These are phyloP conservation scores for Vidua chalybeata DNA, from an alignment of 2,113 vertebrate species.

Conservation along the genomic window DNA sequence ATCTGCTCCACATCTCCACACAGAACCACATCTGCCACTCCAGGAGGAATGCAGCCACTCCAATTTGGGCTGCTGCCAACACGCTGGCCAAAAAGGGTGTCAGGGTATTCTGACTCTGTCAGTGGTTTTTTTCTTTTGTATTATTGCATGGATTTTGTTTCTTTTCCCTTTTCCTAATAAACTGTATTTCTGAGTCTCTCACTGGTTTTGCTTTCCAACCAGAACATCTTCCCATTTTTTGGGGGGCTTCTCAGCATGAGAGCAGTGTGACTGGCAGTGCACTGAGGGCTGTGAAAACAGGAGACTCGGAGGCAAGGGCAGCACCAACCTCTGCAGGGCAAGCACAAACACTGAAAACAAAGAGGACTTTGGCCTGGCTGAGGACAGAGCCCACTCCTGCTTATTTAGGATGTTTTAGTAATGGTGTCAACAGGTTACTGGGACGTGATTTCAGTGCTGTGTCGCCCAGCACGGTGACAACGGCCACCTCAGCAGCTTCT, in stretches of 20 bases:
- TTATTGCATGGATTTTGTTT: too few species aligned
- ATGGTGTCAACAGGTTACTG: not conserved
- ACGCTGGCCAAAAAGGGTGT: too few species aligned
- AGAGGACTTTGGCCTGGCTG: not conserved
- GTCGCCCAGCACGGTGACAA: not conserved
- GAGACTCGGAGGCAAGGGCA: not conserved
- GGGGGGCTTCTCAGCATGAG: accelerated
- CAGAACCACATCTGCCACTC: too few species aligned
- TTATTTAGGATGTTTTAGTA: not conserved
- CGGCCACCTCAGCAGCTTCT: not conserved
- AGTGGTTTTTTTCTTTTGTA: too few species aligned
- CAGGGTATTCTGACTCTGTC: too few species aligned
- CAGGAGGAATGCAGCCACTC: too few species aligned
- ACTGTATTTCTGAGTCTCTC: too few species aligned
- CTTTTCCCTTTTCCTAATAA: too few species aligned
- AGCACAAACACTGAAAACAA: not conserved
- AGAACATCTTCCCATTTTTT: not conserved
- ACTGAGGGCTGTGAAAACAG: accelerated
- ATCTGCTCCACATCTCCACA: too few species aligned
- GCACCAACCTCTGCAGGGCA: not conserved
- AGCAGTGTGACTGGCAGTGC: not conserved
- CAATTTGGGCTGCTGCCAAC: too few species aligned
- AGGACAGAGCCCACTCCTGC: not conserved
- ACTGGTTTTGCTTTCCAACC: too few species aligned
- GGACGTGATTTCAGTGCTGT: not conserved